These are phyloP conservation scores for Capitella teleta DNA, from an alignment of 1,140 invertebrate genomes.

Conservation along the genomic window DNA sequence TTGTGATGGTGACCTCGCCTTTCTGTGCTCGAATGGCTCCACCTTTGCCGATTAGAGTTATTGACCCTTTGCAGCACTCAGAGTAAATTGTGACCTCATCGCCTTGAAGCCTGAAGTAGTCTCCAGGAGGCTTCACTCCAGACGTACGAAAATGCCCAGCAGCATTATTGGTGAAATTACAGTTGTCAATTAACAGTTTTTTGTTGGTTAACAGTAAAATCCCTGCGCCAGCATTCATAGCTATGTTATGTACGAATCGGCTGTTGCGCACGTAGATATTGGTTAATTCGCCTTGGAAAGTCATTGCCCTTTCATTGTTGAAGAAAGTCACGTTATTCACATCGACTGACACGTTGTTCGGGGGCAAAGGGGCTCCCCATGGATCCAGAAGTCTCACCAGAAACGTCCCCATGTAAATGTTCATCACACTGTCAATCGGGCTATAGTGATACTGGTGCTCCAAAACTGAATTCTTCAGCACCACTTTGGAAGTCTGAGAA, in stretches of 20 bases:
- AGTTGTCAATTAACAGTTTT: background rate
- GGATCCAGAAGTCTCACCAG: no score
- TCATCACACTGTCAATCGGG: no score
- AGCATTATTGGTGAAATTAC: constrained; percentile 1
- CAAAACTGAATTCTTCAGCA: no score
- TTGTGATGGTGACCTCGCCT: background rate
- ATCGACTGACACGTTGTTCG: background rate
- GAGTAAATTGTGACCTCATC: constrained; percentile 2
- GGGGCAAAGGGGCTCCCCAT: no score
- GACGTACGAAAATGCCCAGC: background rate
- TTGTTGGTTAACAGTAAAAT: background rate
- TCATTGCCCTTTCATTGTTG: constrained; percentile 7
- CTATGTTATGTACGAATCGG: constrained; percentile 4
- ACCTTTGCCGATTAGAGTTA: constrained; percentile 7
- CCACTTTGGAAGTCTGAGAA: no score
- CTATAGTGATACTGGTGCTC: no score
- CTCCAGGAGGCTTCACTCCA: background rate
- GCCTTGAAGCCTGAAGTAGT: background rate
- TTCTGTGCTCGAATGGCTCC: constrained; percentile 7
- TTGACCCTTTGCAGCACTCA: constrained; percentile 4
- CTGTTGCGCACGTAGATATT: background rate
- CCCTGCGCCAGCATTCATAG: constrained; percentile 5
- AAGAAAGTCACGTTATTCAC: background rate
- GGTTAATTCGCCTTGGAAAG: constrained; percentile 1
- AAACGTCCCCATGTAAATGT: no score